Base-by-base conservation (phyloP, 2,113 vertebrate species). In the Spheniscus mendiculus region DNA sequence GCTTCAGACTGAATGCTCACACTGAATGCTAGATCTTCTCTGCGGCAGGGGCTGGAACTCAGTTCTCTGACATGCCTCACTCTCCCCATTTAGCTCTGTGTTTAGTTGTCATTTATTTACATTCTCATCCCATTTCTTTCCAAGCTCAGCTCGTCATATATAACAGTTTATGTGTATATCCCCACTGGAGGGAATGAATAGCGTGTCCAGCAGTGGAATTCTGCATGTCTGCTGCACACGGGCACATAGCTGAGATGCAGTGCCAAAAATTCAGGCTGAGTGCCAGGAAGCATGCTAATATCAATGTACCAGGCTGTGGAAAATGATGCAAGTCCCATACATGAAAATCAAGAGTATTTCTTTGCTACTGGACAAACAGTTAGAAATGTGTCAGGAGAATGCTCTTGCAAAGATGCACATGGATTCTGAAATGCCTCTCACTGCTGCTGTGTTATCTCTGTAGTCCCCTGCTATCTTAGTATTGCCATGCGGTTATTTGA, bases 381-480 rank as follows among this genome's bases (percentile, higher is more conserved):
- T 7, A 34, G 25, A 50, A 58, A 21, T 18, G 6, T 38, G 8
- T 19, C 59, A 56, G 59, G 15, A 80, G 45, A 77, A 80, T 1
- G 1, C 2, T 80, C 30, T 38, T 40, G 47, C 29, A 30, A 66
- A 27, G 79, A 44, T 52, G 34, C 22, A 8, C 5, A 2, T 8
- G 42, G 73, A 17, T 29, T 76, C 62, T 69, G 70, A 56, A 79
- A 42, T 10, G 6, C 36, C 29, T 56, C 26, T 81, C 40, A 11
- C 9, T 17, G 4, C 27, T 72, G 4, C 70, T 62, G 53, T 22
- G 53, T 12, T 40, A 45, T 2, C 14, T 58, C 27, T n/a, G 8
- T 0, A 56, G 15, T 25, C 56, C 21, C 14, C 30, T 70, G 27
- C 17, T 38, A 0, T 5, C 42, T 67, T n/a, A n/a, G 5, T 18